Evolutionary conservation across 2,888 invertebrate genomes (phyloP), one percentile per base, ranked within the genome.

Genomic region (Agapostemon virescens): DNA sequence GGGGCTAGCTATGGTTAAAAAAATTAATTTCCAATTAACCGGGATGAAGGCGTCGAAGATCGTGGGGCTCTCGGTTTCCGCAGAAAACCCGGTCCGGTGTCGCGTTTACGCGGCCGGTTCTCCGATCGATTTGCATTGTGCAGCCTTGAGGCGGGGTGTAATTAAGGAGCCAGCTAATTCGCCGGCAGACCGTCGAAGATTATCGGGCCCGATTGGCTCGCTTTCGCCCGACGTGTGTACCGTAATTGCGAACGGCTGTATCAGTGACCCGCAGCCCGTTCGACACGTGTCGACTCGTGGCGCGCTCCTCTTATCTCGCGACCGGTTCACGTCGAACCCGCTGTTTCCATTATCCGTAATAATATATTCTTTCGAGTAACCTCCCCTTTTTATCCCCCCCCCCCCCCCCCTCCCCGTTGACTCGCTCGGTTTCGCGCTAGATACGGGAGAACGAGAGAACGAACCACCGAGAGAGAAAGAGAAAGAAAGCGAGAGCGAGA

Each of bases 301-400:
- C 83, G 70, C 69, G 80, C 73, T 78, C 82, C 89, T 86, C 89
- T 90, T 90, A 90, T 90, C 90, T 83, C 79, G 76, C 84, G 84
- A 86, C 87, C 82, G 86, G 84, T 89, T 87, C 85, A 87, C 86
- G 81, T 85, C 83, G 79, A 81, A 86, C 88, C 84, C 86, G 86
- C 87, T 88, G 88, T 90, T 90, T 91, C 90, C 90, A 91, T 92
- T 91, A 92, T 90, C 89, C 90, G 87, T 90, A 91, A 92, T 92
- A 92, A 92, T 92, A 92, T 92, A 92, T 92, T 90, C 90, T 90
- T 49, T 90, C 90, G 89, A 90, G 90, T 90, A 89, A 86, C 23
- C 77, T 76, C 77, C 77, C 82, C 79, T 76, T 79, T 72, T 79
- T 63, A 75, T 58, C 33, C 49, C 64, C 42, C 49, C 30, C 40